Conservation (phyloP, 92 coral and sea anemone genomes). For the Ricordea florida region DNA sequence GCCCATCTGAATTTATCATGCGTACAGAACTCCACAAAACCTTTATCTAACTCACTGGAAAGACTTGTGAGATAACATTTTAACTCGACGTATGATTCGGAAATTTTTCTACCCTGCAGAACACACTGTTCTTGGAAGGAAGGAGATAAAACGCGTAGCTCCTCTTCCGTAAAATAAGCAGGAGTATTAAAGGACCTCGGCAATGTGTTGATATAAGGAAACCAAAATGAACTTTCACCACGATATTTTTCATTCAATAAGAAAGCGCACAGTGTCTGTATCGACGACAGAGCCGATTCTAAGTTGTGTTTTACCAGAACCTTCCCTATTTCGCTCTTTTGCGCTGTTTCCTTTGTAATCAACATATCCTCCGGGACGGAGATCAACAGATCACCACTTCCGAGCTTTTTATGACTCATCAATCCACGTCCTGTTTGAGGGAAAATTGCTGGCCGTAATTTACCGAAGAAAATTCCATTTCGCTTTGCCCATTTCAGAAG, state of each 20-base stretch:
- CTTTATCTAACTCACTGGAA: neutral
- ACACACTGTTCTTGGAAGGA: constrained; percentile 27
- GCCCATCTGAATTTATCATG: constrained; percentile 88
- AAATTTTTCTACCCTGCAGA: constrained; percentile 44
- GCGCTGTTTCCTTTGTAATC: constrained; percentile 65
- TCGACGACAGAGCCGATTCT: constrained; percentile 15
- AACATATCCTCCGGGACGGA: constrained; percentile 79
- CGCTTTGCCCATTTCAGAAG: constrained; percentile 88
- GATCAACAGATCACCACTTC: constrained; percentile 55
- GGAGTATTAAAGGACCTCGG: constrained; percentile 83
- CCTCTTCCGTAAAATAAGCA: constrained; percentile 66
- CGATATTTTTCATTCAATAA: constrained; percentile 68
- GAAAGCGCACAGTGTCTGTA: constrained; percentile 64
- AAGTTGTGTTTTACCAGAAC: neutral
- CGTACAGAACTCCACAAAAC: constrained; percentile 19
- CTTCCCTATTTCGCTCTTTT: constrained; percentile 43
- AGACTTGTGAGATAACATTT: neutral
- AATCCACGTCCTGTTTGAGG: constrained; percentile 84
- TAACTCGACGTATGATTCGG: constrained; percentile 36
- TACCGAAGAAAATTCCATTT: constrained; percentile 73
- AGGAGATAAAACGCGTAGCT: constrained; percentile 53
- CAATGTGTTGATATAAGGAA: constrained; percentile 74
- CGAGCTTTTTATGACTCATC: constrained; percentile 60
- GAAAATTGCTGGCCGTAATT: constrained; percentile 75
- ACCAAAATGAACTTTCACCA: constrained; percentile 84